A percentile compares a stretch with the other conserved stretches of the same genome.
phyloP scores from a whole-genome alignment of 2,888 invertebrate genomes.

The Cryptus armator region DNA sequence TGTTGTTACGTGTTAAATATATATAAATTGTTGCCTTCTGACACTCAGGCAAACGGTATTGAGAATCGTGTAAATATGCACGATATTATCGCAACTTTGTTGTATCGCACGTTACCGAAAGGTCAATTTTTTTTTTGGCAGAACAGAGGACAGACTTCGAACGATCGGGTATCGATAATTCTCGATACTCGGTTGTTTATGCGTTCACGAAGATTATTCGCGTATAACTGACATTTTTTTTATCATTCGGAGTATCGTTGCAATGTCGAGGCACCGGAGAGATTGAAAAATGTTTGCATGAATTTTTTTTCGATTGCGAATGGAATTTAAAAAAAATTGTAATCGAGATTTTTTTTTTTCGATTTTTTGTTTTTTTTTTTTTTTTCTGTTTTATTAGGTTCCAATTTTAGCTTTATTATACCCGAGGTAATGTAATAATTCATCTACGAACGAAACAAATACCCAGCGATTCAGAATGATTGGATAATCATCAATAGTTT shows the following conservation, averaged over 20 bases:
- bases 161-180: conserved; percentile 24
- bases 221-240: not conserved
- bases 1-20: too few species aligned
- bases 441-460: too few species aligned
- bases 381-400: too few species aligned
- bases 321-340: too few species aligned
- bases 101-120: conserved; percentile 5
- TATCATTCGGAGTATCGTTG: not conserved
- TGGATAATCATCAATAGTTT: too few species aligned
- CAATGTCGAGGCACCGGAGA: not conserved
- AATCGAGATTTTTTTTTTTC: too few species aligned
- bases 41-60: too few species aligned
- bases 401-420: too few species aligned
- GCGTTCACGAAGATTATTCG: conserved; percentile 18
- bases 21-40: not conserved
- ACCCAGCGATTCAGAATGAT: too few species aligned
- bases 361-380: too few species aligned
- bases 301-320: too few species aligned
- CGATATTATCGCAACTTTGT: conserved; percentile 42
- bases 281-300: not conserved
- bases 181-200: conserved; percentile 40
- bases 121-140: conserved; percentile 42
- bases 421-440: too few species aligned
- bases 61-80: not conserved
- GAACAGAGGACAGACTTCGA: conserved; percentile 19